phyloP scores from a whole-genome alignment of 2,888 invertebrate genomes.

The Chironomus tentans region DNA sequence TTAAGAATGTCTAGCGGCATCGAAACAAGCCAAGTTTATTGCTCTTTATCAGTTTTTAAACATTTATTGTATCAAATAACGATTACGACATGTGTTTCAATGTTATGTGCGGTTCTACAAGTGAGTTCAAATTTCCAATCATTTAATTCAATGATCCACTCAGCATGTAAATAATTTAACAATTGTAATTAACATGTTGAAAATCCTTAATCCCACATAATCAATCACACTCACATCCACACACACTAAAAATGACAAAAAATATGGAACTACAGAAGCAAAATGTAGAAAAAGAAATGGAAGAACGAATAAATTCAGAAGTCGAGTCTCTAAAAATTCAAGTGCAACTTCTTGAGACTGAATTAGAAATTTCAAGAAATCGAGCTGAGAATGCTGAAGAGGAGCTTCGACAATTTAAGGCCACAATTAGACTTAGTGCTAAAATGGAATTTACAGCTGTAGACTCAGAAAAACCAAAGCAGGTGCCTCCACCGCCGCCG shows the following conservation, averaged over 20 bases:
- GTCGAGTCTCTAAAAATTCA: conserved; percentile 49
- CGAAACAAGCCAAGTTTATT: too few species aligned
- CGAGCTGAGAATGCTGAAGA: conserved; percentile 48
- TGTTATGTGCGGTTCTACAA: neutral
- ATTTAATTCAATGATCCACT: neutral
- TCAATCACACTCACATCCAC: too few species aligned
- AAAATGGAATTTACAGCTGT: conserved; percentile 28
- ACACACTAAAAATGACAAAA: neutral
- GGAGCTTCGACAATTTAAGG: conserved; percentile 35
- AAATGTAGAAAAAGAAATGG: conserved; percentile 47
- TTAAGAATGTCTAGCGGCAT: too few species aligned
- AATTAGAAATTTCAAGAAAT: conserved; percentile 44
- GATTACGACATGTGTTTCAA: too few species aligned
- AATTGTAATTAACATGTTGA: neutral
- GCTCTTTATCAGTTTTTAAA: too few species aligned
- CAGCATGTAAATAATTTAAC: neutral
- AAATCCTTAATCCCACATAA: too few species aligned
- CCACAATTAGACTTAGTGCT: conserved; percentile 1
- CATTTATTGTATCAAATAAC: too few species aligned
- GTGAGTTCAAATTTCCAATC: neutral
- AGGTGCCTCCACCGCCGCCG: conserved; percentile 35
- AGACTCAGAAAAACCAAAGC: conserved; percentile 35
- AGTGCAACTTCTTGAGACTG: conserved; percentile 47
- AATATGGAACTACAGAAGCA: conserved; percentile 39
- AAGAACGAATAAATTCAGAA: conserved; percentile 45